phyloP scores from a whole-genome alignment of 2,797 vertebrate species.

The Setipinna tenuifilis region DNA sequence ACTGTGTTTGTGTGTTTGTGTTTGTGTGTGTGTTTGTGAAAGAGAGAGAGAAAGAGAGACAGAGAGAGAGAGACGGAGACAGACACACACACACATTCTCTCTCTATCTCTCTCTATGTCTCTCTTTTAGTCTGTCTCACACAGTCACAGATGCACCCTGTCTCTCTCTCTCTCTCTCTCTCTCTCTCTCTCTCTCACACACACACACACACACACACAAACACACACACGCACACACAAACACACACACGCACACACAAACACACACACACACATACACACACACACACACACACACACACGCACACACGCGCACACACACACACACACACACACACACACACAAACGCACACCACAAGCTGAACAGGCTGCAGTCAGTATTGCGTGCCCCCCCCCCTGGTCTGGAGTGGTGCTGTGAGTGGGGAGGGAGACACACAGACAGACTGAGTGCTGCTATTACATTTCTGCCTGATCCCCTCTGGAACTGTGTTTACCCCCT shows the following conservation, averaged over 20 bases:
- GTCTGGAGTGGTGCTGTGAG: too few relatives aligned
- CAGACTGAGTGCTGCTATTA: constrained; percentile 27
- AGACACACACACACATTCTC: too few relatives aligned
- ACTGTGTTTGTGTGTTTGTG: background rate
- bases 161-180: background rate
- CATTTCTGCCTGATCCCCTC: constrained; percentile 37
- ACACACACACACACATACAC: constrained; percentile 29
- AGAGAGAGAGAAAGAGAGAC: too few relatives aligned
- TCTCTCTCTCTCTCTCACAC: background rate
- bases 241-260: constrained; percentile 28
- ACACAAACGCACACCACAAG: background rate
- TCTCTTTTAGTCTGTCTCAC: too few relatives aligned
- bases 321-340: constrained; percentile 10
- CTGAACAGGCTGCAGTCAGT: background rate
- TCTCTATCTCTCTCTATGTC: too few relatives aligned
- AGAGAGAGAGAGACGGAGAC: too few relatives aligned
- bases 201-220: constrained; percentile 26
- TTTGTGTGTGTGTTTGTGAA: constrained; percentile 5
- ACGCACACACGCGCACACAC: background rate
- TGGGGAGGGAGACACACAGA: constrained; percentile 9
- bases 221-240: constrained; percentile 32
- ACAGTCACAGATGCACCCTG: background rate
- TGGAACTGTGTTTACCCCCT: constrained; percentile 32
- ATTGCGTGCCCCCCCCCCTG: too few relatives aligned
- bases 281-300: constrained; percentile 24